Conservation (phyloP, 2,888 invertebrate species). For the Synergus itoensis region DNA sequence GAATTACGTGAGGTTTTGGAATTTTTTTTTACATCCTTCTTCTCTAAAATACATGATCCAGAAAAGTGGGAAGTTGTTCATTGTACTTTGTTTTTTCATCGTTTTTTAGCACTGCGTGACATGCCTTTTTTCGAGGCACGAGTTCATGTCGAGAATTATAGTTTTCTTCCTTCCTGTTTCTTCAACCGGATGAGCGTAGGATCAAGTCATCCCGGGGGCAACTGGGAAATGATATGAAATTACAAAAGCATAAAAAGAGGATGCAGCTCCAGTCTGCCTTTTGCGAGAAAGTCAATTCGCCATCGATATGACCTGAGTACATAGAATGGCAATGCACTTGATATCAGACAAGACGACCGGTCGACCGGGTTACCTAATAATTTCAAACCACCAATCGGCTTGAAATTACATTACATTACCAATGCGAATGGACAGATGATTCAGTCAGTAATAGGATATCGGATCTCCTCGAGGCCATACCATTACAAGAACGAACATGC, state of each 20-base stretch:
- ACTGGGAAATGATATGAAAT: constrained; percentile 31
- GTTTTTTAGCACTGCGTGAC: not conserved
- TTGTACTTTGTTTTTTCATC: too few relatives aligned
- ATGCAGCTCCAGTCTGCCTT: constrained; percentile 4
- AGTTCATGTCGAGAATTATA: constrained; percentile 20
- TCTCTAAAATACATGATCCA: too few relatives aligned
- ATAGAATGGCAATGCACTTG: constrained; percentile 41
- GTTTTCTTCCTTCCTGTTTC: constrained; percentile 25
- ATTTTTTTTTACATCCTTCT: not conserved
- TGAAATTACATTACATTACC: constrained; percentile 63
- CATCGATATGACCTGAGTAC: constrained; percentile 15
- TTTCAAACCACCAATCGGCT: constrained; percentile 54
- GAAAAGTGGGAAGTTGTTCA: too few relatives aligned
- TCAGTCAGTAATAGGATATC: constrained; percentile 36
- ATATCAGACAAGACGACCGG: constrained; percentile 52
- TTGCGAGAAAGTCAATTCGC: constrained; percentile 32
- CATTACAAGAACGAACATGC: constrained; percentile 24
- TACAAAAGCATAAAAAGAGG: constrained; percentile 27
- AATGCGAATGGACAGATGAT: constrained; percentile 49
- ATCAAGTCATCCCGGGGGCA: constrained; percentile 28
- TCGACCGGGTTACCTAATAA: constrained; percentile 66
- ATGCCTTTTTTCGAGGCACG: not conserved
- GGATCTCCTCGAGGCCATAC: constrained; percentile 30
- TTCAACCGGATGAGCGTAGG: constrained; percentile 9
- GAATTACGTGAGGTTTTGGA: not conserved